These are phyloP conservation scores for Drosophila dives DNA, from an alignment of 2,888 invertebrate genomes.

Conservation along the genomic window DNA sequence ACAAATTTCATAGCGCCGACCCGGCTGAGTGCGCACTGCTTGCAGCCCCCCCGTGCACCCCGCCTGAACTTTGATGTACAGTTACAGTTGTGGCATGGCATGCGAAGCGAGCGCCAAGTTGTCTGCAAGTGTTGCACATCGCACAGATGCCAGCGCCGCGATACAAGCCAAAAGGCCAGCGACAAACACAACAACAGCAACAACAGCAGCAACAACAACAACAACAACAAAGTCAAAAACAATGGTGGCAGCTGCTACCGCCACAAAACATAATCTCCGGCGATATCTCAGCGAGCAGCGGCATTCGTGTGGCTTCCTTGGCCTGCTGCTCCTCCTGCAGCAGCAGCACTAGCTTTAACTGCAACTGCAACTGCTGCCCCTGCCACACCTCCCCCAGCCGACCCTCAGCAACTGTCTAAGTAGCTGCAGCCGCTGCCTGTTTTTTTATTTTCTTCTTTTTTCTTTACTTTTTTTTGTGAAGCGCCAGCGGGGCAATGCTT, in stretches of 20 bases:
- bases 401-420: constrained; percentile 48
- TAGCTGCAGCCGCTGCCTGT: constrained; percentile 36
- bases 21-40: constrained; percentile 22
- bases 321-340: constrained; percentile 31
- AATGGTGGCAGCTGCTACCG: constrained; percentile 80
- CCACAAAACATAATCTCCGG: constrained; percentile 80
- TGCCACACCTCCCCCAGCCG: background rate
- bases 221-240: constrained; percentile 68
- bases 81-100: constrained; percentile 40
- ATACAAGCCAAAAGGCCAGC: constrained; percentile 79
- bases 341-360: constrained; percentile 11
- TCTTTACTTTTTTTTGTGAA: constrained; percentile 16
- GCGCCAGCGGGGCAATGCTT: constrained; percentile 12
- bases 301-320: constrained; percentile 78
- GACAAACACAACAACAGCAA: constrained; percentile 52
- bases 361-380: constrained; percentile 27
- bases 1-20: constrained; percentile 66
- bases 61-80: constrained; percentile 50
- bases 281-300: constrained; percentile 73
- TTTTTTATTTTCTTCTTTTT: constrained; percentile 37
- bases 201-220: constrained; percentile 47
- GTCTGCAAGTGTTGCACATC: constrained; percentile 80
- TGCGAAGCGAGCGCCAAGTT: constrained; percentile 71
- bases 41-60: constrained; percentile 1
- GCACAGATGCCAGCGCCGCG: constrained; percentile 78